These are phyloP conservation scores for Periophthalmus magnuspinnatus DNA, from an alignment of 2,797 vertebrate genomes.

Conservation along the genomic window DNA sequence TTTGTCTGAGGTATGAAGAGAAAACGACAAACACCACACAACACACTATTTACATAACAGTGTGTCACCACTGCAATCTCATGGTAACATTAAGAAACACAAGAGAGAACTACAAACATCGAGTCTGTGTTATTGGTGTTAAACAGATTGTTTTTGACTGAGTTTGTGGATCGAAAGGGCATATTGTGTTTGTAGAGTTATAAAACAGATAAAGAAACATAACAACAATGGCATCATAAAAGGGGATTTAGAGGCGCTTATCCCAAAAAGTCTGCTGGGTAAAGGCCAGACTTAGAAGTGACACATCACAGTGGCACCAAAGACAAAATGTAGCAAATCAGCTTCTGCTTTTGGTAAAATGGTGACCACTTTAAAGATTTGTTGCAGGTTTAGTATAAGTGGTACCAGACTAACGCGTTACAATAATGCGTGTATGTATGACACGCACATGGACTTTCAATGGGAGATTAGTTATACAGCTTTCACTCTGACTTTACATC, in stretches of 20 bases:
- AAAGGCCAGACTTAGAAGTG: conserved; percentile 30
- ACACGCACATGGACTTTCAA: conserved; percentile 16
- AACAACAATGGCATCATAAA: conserved; percentile 47
- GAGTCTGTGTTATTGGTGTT: conserved; percentile 33
- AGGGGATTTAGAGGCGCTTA: conserved; percentile 32
- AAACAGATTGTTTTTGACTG: conserved; percentile 47
- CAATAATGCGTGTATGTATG: conserved; percentile 15
- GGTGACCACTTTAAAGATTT: conserved; percentile 9
- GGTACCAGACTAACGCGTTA: conserved; percentile 11
- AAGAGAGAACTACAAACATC: conserved; percentile 42
- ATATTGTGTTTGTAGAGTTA: conserved; percentile 37
- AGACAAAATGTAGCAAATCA: conserved; percentile 28
- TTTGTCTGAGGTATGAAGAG: conserved; percentile 61
- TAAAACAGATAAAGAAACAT: conserved; percentile 49
- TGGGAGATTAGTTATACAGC: conserved; percentile 15
- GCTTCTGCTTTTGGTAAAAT: conserved; percentile 28
- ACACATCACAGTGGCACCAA: conserved; percentile 23
- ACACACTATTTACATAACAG: conserved; percentile 73
- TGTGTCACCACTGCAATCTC: conserved; percentile 53
- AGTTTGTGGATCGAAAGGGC: conserved; percentile 35
- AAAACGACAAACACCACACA: conserved; percentile 59
- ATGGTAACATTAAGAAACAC: conserved; percentile 55
- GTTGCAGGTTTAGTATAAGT: conserved; percentile 29
- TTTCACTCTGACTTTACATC: conserved; percentile 12
- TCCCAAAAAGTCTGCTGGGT: conserved; percentile 29